These are phyloP conservation scores for Corvus moneduloides DNA, from an alignment of 2,113 vertebrate species.

Conservation along the genomic window DNA sequence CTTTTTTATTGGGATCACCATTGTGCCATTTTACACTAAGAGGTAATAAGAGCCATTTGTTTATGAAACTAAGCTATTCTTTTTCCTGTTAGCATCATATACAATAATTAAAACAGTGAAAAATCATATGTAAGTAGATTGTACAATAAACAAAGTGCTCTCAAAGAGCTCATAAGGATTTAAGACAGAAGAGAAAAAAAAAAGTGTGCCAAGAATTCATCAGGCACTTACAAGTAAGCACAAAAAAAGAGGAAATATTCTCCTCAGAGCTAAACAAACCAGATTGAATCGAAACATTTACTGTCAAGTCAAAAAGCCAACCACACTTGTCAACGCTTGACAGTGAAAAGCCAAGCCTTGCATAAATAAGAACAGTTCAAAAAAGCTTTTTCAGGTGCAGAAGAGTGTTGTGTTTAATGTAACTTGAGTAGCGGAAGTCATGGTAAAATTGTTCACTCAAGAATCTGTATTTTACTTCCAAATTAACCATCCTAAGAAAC, in stretches of 20 bases:
- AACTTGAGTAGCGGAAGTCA: neutral
- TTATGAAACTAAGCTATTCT: neutral
- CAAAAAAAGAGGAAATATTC: neutral
- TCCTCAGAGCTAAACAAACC: neutral
- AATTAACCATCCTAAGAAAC: neutral
- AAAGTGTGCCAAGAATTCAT: neutral
- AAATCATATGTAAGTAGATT: neutral
- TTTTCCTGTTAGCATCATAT: neutral
- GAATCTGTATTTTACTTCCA: neutral
- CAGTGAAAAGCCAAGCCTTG: neutral
- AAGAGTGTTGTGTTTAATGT: neutral
- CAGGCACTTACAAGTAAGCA: neutral
- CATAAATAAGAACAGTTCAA: neutral
- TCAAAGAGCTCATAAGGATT: neutral
- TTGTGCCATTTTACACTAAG: constrained; percentile 73
- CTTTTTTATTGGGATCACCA: constrained; percentile 73
- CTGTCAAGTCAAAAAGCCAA: neutral
- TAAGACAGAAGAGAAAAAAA: neutral
- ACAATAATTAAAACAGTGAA: neutral
- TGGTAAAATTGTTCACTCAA: neutral
- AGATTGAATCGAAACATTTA: neutral
- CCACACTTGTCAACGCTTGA: neutral
- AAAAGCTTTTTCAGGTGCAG: neutral
- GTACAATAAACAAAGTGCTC: neutral
- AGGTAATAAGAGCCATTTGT: constrained; percentile 57